Base-by-base conservation (phyloP, 2,888 invertebrate genomes). In the Tachystola acroxantha region DNA sequence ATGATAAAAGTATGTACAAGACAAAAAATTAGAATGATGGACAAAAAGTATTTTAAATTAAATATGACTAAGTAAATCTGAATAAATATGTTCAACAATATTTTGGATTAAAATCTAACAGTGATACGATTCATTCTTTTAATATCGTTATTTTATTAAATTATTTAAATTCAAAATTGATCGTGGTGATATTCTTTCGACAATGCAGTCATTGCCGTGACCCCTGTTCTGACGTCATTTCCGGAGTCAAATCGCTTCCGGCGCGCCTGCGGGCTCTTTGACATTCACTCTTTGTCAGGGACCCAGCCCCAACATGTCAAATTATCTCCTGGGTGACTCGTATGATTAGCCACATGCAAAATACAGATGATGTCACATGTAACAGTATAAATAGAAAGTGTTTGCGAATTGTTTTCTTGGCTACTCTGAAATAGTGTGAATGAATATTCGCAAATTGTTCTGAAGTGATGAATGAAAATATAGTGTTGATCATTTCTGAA, bases 221-320 rank as follows among this genome's bases (percentile, higher is more conserved):
- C 27, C 64, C 62, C 61, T 50, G 55, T 9, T 54, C 62, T 75
- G 73, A 75, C 75, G 68, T 75, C 72, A 79, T 69, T 72, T 84
- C 84, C 84, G 80, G 67, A 67, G 74, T 69, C 73, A 67, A 79
- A 82, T 75, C 74, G 64, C 61, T 81, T 84, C 85, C 85, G 81
- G 69, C 69, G 67, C 76, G 65, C 74, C 77, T 65, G 73, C 69
- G 66, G 68, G 63, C 62, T 57, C 75, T 76, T 69, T 76, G 72
- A 72, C 75, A 65, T 68, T 54, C 64, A 58, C 67, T 72, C 77
- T 75, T 76, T 79, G 79, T 77, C 67, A 53, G 56, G 55, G 55
- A 54, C 58, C 34, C 42, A 44, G 44, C 50, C 65, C 69, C 59
- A 69, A 63, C 68, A 62, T 59, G 67, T 62, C 62, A 64, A 61